These are phyloP conservation scores for Acrobasis consociella DNA, from an alignment of 2,888 invertebrate species.

Conservation along the genomic window DNA sequence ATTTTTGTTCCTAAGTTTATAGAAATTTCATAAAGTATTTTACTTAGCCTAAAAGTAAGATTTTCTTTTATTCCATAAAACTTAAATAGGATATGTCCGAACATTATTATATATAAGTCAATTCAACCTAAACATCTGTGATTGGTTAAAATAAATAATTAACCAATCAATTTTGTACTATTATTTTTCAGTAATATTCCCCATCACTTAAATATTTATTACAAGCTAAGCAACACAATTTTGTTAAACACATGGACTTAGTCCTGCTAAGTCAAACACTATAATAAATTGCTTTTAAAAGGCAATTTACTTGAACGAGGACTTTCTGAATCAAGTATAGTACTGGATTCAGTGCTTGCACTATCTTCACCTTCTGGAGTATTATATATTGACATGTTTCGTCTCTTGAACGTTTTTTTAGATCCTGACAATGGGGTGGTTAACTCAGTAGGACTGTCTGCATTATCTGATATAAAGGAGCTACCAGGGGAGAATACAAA, in stretches of 20 bases:
- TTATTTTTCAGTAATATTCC: not conserved
- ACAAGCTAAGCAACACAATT: too few species aligned
- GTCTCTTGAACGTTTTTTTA: slow-evolving; percentile 71
- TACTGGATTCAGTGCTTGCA: slow-evolving; percentile 46
- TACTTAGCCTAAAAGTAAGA: slow-evolving; percentile 5
- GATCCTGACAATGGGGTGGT: slow-evolving; percentile 51
- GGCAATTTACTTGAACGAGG: slow-evolving; percentile 54
- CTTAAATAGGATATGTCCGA: slow-evolving; percentile 1
- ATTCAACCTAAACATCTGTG: slow-evolving; percentile 4
- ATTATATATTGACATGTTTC: slow-evolving; percentile 70
- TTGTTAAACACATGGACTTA: not conserved
- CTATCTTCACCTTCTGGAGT: slow-evolving; percentile 56
- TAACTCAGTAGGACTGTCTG: slow-evolving; percentile 48
- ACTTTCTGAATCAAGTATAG: slow-evolving; percentile 48
- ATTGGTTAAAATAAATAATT: slow-evolving; percentile 21
- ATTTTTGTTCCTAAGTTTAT: not conserved
- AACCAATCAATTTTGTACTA: slow-evolving; percentile 17
- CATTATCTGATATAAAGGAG: slow-evolving; percentile 46
- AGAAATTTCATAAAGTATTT: slow-evolving; percentile 4
- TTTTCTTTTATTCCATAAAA: not conserved
- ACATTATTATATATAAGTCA: slow-evolving; percentile 15
- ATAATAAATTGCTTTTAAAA: slow-evolving; percentile 35
- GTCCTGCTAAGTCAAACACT: slow-evolving; percentile 14
- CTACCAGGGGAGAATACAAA: slow-evolving; percentile 40
- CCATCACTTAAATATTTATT: too few species aligned